phyloP scores from a whole-genome alignment of 2,113 vertebrate genomes.

The Strix uralensis region DNA sequence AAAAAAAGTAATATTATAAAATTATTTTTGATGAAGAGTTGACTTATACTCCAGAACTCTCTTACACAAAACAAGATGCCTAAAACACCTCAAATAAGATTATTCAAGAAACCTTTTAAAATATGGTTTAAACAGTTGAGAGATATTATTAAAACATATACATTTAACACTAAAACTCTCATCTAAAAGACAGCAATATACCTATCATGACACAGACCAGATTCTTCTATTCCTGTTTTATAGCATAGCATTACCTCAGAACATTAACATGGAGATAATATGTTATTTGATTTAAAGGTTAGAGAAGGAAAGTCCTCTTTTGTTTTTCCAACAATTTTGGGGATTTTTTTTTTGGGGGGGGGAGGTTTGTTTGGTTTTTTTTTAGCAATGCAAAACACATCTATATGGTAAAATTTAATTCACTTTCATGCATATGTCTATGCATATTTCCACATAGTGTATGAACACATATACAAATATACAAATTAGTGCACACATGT shows the following conservation, averaged over 20 bases:
- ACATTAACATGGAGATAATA: background rate
- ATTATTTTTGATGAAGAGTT: background rate
- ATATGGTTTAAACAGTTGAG: background rate
- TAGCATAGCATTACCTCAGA: conserved; percentile 14
- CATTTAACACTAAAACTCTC: background rate
- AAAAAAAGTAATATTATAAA: background rate
- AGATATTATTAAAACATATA: background rate
- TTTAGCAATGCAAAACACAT: background rate
- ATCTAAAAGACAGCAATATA: background rate
- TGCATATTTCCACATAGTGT: background rate
- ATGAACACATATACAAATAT: background rate
- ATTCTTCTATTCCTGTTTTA: conserved; percentile 7
- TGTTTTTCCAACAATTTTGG: background rate
- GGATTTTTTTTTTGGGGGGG: background rate
- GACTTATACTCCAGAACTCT: background rate
- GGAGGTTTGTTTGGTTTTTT: background rate
- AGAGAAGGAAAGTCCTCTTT: background rate
- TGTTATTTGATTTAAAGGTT: background rate
- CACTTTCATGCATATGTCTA: background rate
- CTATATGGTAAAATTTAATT: background rate
- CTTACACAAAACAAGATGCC: background rate
- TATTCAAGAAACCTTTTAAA: background rate
- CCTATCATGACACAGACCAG: background rate
- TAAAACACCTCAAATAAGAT: background rate
- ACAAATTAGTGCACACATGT: background rate